phyloP scores from a whole-genome alignment of 2,888 invertebrate species.

The Liopterus haemorrhoidalis region DNA sequence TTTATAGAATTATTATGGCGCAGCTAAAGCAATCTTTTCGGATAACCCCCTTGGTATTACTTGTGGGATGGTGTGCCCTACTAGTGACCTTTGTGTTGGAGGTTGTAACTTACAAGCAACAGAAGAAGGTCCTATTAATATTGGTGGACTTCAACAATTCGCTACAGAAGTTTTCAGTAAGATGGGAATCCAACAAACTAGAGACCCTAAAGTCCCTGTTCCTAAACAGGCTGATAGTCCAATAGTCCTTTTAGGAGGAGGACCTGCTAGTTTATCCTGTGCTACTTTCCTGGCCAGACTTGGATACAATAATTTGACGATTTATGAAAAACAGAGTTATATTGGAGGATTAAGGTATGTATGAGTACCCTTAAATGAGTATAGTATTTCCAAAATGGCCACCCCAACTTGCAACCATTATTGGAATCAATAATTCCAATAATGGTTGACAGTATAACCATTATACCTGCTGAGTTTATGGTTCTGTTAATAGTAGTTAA shows the following conservation, averaged over 20 bases:
- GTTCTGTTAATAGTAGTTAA: too few species aligned
- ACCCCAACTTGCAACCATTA: not conserved
- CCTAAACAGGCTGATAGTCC: slow-evolving; percentile 57
- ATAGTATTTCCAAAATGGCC: not conserved
- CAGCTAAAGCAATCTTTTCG: slow-evolving; percentile 90
- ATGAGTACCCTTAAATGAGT: not conserved
- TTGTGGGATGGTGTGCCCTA: slow-evolving; percentile 98
- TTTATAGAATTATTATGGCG: slow-evolving; percentile 91
- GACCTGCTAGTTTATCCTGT: slow-evolving; percentile 93
- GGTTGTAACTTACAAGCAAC: slow-evolving; percentile 94
- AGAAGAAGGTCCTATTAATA: slow-evolving; percentile 98
- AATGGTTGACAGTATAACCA: too few species aligned
- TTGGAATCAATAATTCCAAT: too few species aligned
- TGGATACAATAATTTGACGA: slow-evolving; percentile 85
- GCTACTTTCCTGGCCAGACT: slow-evolving; percentile 91
- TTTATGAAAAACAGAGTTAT: slow-evolving; percentile 83
- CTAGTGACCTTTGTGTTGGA: slow-evolving; percentile 96
- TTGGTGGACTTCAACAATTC: slow-evolving; percentile 96
- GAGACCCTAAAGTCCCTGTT: slow-evolving; percentile 63
- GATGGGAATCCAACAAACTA: slow-evolving; percentile 86
- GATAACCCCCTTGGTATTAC: slow-evolving; percentile 95
- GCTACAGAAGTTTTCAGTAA: slow-evolving; percentile 93
- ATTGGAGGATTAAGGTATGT: slow-evolving; percentile 82
- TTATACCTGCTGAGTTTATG: too few species aligned
- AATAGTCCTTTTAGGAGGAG: slow-evolving; percentile 88